Base-by-base conservation (phyloP, 2,888 invertebrate genomes). In the Lysandra coridon region DNA sequence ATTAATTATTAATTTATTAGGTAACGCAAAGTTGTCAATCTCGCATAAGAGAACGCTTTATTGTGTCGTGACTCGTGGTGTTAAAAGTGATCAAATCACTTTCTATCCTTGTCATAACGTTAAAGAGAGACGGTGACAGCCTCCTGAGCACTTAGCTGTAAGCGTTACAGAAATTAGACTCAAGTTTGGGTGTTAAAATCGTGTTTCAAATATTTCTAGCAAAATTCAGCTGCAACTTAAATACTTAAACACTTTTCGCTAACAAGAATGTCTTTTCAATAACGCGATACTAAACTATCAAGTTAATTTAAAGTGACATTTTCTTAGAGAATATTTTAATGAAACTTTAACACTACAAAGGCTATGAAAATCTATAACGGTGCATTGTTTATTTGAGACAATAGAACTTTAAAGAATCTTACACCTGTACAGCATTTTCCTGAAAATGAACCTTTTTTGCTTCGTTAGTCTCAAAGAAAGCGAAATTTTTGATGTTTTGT, bases 291-390 rank as follows among this genome's bases (percentile, higher is more conserved):
- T 40, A 74, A 40, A 44, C 44, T 74, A 74, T 74, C 44, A 74
- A 44, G 74, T 74, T 74, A 74, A 44, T 74, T 74, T 44, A 44
- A 44, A 17, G 30, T 12, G 44, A 74, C 74, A 44, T 44, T 44
- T n/a, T 44, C 44, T 74, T 74, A 44, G n/a, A 44, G 44, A 44
- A 74, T 74, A 74, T 74, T 74, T 73, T 74, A 79, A 80, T 81
- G 79, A 81, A 80, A 76, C 76, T 79, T 81, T 79, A 77, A 76
- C 53, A 79, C 79, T 81, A 81, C 78, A 80, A 80, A 79, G 83
- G 79, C 81, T 82, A 82, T 81, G 82, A 83, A 83, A 82, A 83
- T 83, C 81, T 82, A 81, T 83, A 82, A 82, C 82, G 80, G 80
- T 75, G 81, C 81, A 83, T 83, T 83, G 82, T 83, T 81, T 81